Evolutionary conservation across 1,140 invertebrate species (phyloP), one percentile per base, ranked within the genome.

Genomic region (Portunus trituberculatus): DNA sequence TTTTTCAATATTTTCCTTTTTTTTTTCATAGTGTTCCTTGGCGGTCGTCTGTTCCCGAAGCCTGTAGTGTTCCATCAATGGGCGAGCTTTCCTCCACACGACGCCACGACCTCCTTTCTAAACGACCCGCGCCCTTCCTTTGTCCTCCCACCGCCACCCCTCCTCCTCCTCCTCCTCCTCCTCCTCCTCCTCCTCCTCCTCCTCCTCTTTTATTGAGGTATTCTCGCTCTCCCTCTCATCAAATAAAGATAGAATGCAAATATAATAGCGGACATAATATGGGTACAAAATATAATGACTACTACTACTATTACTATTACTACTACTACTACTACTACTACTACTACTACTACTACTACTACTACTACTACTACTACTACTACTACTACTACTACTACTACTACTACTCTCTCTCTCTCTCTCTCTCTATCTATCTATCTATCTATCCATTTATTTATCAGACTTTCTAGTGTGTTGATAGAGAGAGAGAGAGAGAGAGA

Each of bases 371-470:
- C 83, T 39, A 29, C 83, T 0, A 59, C 39, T 39, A 59, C 52
- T 59, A 59, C 52, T 59, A 59, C 52, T 59, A 59, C 52, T 59
- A 59, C 52, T 59, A 59, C 52, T 59, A 59, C 84, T 87, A 87
- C 14, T 20, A 0, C 20, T 25, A 7, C n/a, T 39, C 87, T 39
- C 87, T 20, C n/a, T 39, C 8, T n/a, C 32, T 88, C 25, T 39
- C 3, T 88, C 29, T 88, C 14, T 88, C 87, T 88, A 0, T 88
- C 87, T 0, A 0, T 88, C 87, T 88, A 7, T 88, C 32, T 88
- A 10, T 88, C 87, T 88, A 28, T 88, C 87, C 31, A 28, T 88
- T 29, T 88, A 0, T 88, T 31, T 88, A 7, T 88, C 87, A 45
- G 28, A 3, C 7, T 76, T 0, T 25, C 48, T n/a, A 76, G n/a